Evolutionary conservation across 2,888 invertebrate genomes (phyloP), one percentile per base, ranked within the genome.

Genomic region (Rhabditoides inermis): DNA sequence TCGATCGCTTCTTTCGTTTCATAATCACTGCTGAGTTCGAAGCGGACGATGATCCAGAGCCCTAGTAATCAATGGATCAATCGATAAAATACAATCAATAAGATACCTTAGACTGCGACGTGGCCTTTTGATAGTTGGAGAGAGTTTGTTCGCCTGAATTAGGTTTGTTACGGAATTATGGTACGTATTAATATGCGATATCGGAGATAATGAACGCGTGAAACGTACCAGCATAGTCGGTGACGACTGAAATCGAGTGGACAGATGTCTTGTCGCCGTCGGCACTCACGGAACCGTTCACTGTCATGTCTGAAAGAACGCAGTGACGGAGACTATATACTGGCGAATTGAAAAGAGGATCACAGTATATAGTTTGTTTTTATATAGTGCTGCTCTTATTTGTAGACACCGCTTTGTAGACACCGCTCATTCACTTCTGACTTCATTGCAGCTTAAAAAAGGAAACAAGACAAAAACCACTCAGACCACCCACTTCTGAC

Each of bases 241-340:
- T 59, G 12, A 63, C 59, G 6, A 54, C 36, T 5, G 66, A 66
- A 6, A 56, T 41, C 6, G 62, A 64, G 22, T 62, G 53, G 20
- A 64, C 63, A 35, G 48, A 41, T 3, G 66, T 64, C 23, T 58
- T 47, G 32, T 60, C 56, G 20, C 66, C 66, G 20, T 48, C 49
- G 2, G 63, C 66, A 23, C 46, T 23, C 2, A 56, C 66, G 3
- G 49, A 40, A 25, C 63, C 66, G 26, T 49, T 49, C 25, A 64
- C 58, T 2, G 56, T 50, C 42, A 49, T 44, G 37, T 63, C 62
- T 63, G 37, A 49, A 55, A 15, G 20, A 39, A 39, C 15, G 32
- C 32, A 15, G 32, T 10, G 10, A 32, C 32, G 15, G 10, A 32
- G 10, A 32, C 10, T 12, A 32, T 32, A 32, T 12, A 15, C 12